A percentile compares a stretch with the other conserved stretches of the same genome.
Conservation (phyloP, 2,888 invertebrate genomes). For the Gibbula magus region DNA sequence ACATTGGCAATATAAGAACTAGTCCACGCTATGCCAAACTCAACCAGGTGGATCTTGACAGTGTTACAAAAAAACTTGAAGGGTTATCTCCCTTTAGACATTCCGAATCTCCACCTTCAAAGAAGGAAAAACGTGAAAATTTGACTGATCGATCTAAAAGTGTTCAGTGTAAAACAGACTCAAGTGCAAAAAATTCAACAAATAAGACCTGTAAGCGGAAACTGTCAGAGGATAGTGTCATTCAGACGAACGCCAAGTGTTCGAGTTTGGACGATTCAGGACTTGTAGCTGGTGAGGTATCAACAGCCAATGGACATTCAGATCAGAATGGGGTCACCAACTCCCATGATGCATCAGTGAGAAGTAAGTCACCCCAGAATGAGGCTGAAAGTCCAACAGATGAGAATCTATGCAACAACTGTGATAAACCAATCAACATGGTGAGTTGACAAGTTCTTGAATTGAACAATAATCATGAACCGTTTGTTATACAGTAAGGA, state of each 20-base stretch:
- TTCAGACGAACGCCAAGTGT: background rate
- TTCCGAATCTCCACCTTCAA: background rate
- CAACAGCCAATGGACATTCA: background rate
- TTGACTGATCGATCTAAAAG: background rate
- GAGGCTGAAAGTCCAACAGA: background rate
- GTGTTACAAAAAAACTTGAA: background rate
- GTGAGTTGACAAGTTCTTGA: background rate
- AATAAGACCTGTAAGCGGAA: background rate
- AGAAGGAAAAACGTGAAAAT: background rate
- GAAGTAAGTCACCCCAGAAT: background rate
- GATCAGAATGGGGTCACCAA: background rate
- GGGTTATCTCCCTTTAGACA: background rate
- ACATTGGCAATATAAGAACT: slow-evolving; percentile 22
- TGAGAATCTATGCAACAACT: background rate
- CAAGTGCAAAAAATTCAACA: background rate
- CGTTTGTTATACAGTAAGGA: too few species aligned
- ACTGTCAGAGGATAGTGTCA: background rate
- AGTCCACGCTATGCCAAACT: background rate
- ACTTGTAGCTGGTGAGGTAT: background rate
- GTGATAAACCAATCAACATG: background rate
- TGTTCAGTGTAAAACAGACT: background rate
- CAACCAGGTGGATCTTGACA: background rate
- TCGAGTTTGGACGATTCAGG: slow-evolving; percentile 1
- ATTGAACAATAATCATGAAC: too few species aligned
- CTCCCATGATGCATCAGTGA: background rate